Evolutionary conservation across 2,113 vertebrate genomes (phyloP).

Genomic region (Suncus etruscus): DNA sequence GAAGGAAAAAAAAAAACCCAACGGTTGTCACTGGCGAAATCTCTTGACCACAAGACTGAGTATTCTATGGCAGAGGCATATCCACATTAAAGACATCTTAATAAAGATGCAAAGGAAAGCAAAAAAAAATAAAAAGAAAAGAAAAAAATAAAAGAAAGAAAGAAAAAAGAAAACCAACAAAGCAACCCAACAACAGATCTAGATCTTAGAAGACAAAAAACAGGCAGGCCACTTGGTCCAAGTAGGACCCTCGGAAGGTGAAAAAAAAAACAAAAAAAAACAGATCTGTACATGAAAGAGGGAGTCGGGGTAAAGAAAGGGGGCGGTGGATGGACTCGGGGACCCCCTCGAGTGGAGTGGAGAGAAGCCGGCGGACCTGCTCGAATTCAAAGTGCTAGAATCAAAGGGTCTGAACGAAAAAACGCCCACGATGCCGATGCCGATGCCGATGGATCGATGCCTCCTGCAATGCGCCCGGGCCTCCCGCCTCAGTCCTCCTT

Average conservation of each 20-base stretch:
- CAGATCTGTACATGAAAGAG: conserved; percentile 94
- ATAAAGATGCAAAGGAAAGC: conserved; percentile 93
- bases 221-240: conserved; percentile 91
- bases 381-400: conserved; percentile 99
- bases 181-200: neutral
- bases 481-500: conserved; percentile 95
- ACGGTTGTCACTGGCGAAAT: conserved; percentile 91
- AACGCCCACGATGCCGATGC: no score
- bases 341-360: conserved; percentile 22
- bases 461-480: conserved; percentile 93
- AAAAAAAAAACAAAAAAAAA: conserved; percentile 94
- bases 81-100: conserved; percentile 93
- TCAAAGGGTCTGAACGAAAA: conserved; percentile 93
- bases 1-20: conserved; percentile 91
- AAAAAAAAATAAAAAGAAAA: conserved; percentile 47
- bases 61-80: conserved; percentile 94
- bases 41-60: conserved; percentile 93
- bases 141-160: no score
- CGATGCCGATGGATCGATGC: conserved; percentile 89
- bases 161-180: conserved; percentile 83
- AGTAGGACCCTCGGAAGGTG: conserved; percentile 93
- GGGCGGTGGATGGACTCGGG: conserved; percentile 85
- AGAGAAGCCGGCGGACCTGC: conserved; percentile 94
- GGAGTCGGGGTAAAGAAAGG: conserved; percentile 91
- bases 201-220: conserved; percentile 91